Evolutionary conservation across 2,113 vertebrate genomes (phyloP).

Genomic region (Talpa occidentalis): DNA sequence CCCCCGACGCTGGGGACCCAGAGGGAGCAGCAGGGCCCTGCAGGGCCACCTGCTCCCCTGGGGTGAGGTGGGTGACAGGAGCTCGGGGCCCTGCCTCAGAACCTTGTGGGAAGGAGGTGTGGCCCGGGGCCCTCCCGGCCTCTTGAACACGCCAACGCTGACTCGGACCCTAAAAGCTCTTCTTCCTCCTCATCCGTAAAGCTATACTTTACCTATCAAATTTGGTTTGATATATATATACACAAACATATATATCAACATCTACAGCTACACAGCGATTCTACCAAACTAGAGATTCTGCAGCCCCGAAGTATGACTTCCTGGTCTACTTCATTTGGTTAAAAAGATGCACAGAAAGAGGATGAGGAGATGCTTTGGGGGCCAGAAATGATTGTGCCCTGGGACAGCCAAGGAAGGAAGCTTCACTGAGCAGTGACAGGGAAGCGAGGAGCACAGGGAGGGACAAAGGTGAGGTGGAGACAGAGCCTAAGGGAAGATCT

Average conservation of each 20-base stretch:
- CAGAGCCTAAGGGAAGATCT: background rate
- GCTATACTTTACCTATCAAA: constrained; percentile 87
- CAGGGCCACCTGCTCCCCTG: background rate
- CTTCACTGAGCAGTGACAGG: constrained; percentile 43
- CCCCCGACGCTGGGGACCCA: constrained; percentile 1
- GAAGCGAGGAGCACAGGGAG: background rate
- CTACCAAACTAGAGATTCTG: constrained; percentile 81
- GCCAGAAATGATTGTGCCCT: constrained; percentile 80
- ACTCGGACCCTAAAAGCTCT: constrained; percentile 73
- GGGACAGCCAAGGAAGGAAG: constrained; percentile 76
- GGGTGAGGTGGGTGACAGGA: background rate
- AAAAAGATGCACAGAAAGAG: constrained; percentile 72
- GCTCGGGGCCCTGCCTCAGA: background rate
- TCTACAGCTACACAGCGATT: constrained; percentile 85
- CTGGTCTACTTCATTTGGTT: constrained; percentile 84
- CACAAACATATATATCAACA: constrained; percentile 78
- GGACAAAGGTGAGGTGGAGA: constrained; percentile 51
- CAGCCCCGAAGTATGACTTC: constrained; percentile 73
- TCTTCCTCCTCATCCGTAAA: constrained; percentile 83
- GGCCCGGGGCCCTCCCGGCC: background rate
- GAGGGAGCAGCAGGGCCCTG: background rate
- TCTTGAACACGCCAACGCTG: constrained; percentile 45
- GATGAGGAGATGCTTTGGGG: constrained; percentile 79
- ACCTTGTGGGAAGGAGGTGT: background rate
- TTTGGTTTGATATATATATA: constrained; percentile 85